A percentile compares a stretch with the other conserved stretches of the same genome.
These are phyloP conservation scores for Choristoneura fumiferana DNA, from an alignment of 1,140 invertebrate genomes.

Conservation along the genomic window DNA sequence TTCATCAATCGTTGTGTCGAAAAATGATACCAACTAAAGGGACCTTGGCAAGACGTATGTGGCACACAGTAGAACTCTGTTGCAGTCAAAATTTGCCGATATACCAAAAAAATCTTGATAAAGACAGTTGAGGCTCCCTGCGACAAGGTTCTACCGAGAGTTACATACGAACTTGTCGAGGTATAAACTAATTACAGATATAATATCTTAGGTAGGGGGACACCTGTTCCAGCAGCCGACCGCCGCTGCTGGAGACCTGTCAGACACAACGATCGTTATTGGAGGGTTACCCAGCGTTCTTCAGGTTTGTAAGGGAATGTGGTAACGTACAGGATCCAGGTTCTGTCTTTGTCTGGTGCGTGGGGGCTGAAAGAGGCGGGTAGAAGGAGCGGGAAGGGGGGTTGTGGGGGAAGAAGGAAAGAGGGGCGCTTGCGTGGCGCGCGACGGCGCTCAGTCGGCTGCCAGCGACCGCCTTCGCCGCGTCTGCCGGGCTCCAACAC, in stretches of 20 bases:
- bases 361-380: not conserved
- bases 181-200: not conserved
- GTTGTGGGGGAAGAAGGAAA: not conserved
- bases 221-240: constrained; percentile 13
- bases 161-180: too few relatives aligned
- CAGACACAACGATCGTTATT: constrained; percentile 5
- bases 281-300: not conserved
- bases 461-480: constrained; percentile 46
- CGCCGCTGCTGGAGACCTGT: not conserved
- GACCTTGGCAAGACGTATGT: too few relatives aligned
- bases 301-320: not conserved
- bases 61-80: too few relatives aligned
- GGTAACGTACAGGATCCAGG: not conserved
- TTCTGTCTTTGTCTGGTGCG: not conserved
- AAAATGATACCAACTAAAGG: too few relatives aligned
- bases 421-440: constrained; percentile 49
- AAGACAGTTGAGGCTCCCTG: too few relatives aligned
- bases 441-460: constrained; percentile 49
- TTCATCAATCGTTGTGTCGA: too few relatives aligned
- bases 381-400: not conserved
- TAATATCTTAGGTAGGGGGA: not conserved
- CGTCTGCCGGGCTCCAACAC: constrained; percentile 40
- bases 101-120: too few relatives aligned
- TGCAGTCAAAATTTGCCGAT: too few relatives aligned
- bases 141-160: too few relatives aligned